Percentiles rank a stretch among this genome's conserved stretches.
phyloP scores from a whole-genome alignment of 2,888 invertebrate species.

The Polymixis flavicincta region DNA sequence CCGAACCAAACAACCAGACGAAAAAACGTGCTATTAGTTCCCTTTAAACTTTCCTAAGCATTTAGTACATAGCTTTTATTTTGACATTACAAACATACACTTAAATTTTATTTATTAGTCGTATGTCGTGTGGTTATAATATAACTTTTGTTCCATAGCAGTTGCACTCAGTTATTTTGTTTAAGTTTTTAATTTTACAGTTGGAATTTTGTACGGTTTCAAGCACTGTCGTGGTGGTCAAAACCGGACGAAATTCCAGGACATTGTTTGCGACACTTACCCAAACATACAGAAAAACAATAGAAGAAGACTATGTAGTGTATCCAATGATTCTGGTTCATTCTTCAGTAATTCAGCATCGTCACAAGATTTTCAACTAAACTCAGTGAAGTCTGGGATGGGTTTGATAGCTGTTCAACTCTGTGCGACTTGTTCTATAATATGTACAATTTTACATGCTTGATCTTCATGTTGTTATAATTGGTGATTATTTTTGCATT shows the following conservation, averaged over 20 bases:
- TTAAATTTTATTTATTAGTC: too few relatives aligned
- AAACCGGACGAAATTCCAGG: background rate
- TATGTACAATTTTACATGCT: background rate
- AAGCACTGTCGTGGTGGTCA: too few relatives aligned
- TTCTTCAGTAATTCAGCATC: background rate
- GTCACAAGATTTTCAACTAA: background rate
- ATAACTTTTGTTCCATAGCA: background rate
- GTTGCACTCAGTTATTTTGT: background rate
- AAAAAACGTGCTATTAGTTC: too few relatives aligned
- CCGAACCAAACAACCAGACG: too few relatives aligned
- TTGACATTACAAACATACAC: too few relatives aligned
- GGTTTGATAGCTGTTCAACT: background rate
- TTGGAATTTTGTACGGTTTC: too few relatives aligned
- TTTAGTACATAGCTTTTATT: too few relatives aligned
- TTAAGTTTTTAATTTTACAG: background rate
- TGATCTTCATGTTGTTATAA: background rate
- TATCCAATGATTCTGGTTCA: background rate
- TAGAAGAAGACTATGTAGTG: background rate
- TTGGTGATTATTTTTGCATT: slow-evolving; percentile 9
- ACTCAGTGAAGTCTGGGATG: background rate
- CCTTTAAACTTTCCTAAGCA: too few relatives aligned
- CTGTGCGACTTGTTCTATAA: background rate
- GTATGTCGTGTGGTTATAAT: too few relatives aligned
- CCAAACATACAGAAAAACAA: background rate
- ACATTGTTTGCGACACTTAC: background rate